Base-by-base conservation (phyloP, 2,888 invertebrate species). In the Parochlus steinenii region DNA sequence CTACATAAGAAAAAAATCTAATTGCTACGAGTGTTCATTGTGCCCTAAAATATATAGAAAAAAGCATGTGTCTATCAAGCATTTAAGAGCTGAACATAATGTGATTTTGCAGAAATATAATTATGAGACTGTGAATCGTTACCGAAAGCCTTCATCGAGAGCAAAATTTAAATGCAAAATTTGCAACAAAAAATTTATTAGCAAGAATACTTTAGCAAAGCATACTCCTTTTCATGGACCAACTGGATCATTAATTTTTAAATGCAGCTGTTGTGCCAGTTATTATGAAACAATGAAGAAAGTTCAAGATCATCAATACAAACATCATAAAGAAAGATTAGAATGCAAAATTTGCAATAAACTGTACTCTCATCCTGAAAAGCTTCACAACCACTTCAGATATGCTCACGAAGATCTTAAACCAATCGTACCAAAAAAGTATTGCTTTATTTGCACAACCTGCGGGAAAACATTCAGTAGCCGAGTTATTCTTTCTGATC, bases 311-410 rank as follows among this genome's bases (percentile, higher is more conserved):
- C 65, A 64, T 41, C 58, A 60, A 30, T 51, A 52, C 18, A 44
- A 47, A 19, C 47, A 43, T 20, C 64, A 65, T 45, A 50, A 51
- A 16, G 53, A 57, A 28, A 43, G 55, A 30, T 45, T 64, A 43
- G 58, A 54, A 27, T 64, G 64, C 40, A 50, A 52, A 19, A 50
- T 55, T 24, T 64, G 64, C 39, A 53, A 58, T 29, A 61, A 60
- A 45, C 52, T 53, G 6, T 61, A 62, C 48, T 52, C 56, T 4
- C 57, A 58, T 3, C 52, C 53, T 17, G 60, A 63, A 40, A 55
- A 56, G 2, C 48, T 62, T 3, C 55, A 55, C 37, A 53, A 54
- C n/a, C 64, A 64, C 43, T 52, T 51, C 30, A 54, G 55, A 31
- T 44, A 47, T 26, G n/a, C n/a, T n/a, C n/a, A n/a, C n/a, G n/a